Percentiles rank a stretch among this genome's conserved stretches.
Evolutionary conservation across 2,113 vertebrate species (phyloP).

Genomic region (Lipotes vexillifer): DNA sequence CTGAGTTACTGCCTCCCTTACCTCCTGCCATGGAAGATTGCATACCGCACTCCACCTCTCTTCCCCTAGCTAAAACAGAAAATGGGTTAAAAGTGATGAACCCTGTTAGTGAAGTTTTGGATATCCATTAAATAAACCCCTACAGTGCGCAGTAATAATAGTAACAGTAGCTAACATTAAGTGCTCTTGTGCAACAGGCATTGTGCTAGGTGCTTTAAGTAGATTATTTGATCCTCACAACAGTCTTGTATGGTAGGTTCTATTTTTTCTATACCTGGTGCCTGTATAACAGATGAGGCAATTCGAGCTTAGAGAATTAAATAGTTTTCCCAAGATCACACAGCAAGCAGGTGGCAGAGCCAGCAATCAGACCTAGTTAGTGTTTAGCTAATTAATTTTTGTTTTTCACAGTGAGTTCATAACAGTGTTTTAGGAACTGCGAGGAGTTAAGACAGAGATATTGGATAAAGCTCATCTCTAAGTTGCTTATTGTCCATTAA

Average conservation of each 20-base stretch:
- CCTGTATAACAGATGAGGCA: neutral
- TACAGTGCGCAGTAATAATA: neutral
- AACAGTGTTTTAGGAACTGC: neutral
- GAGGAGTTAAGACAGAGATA: neutral
- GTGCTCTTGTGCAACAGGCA: neutral
- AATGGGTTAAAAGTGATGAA: neutral
- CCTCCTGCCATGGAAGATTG: neutral
- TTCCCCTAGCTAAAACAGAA: neutral
- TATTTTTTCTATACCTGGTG: neutral
- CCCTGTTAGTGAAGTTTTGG: neutral
- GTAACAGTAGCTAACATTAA: neutral
- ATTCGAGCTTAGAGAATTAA: neutral
- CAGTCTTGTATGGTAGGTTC: neutral
- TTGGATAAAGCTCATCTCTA: neutral
- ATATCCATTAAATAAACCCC: neutral
- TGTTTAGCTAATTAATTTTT: conserved; percentile 12
- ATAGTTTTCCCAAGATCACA: neutral
- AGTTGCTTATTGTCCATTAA: neutral
- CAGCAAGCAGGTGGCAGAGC: neutral
- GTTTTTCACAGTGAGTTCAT: neutral
- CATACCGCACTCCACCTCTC: neutral
- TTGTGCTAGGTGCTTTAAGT: neutral
- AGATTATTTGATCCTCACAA: neutral
- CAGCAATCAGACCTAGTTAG: neutral
- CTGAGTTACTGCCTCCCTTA: neutral